Evolutionary conservation across 2,113 vertebrate genomes (phyloP), one percentile per base, ranked within the genome.

Genomic region (Hoplias malabaricus): DNA sequence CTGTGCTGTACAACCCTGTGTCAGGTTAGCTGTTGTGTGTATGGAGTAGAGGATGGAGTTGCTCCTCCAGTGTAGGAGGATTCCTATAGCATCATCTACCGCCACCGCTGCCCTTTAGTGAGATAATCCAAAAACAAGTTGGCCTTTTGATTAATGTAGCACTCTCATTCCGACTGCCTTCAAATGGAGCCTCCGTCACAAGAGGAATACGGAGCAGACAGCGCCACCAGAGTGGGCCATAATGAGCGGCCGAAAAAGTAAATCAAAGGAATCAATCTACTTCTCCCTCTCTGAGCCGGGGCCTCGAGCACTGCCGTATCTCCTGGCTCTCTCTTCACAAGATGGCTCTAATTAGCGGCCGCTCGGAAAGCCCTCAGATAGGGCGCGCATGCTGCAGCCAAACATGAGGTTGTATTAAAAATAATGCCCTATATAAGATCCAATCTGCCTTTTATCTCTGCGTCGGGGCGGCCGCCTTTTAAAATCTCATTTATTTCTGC

Each of bases 1-100:
- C 90, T 88, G 89, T 88, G 85, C 87, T 90, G 87, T 87, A 84
- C 85, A 89, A 81, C 86, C 77, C 86, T 85, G 89, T 90, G 89
- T 89, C 88, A 91, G 82, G 83, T 83, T 88, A 19, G n/a, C n/a
- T 78, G 46, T 56, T 81, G 89, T 87, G 80, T 79, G 33, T 57
- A 82, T 84, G 84, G 84, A 82, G 87, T 87, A 88, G 29, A 61
- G 4, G 6, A 16, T 31, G 10, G 42, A 78, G 57, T 56, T 75
- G 36, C 59, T 72, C 25, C 38, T 80, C 53, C 61, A 46, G 56
- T 62, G 70, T 76, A 59, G 69, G 67, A 79, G 69, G 62, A 62
- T 48, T 77, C 53, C 77, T 65, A 31, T 59, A 27, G 78, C 53
- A 56, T 79, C 80, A 80, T 23, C 62, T 21, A 27, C 71, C 46